Evolutionary conservation across 2,888 invertebrate genomes (phyloP).

Genomic region (Eupeodes latifasciatus): DNA sequence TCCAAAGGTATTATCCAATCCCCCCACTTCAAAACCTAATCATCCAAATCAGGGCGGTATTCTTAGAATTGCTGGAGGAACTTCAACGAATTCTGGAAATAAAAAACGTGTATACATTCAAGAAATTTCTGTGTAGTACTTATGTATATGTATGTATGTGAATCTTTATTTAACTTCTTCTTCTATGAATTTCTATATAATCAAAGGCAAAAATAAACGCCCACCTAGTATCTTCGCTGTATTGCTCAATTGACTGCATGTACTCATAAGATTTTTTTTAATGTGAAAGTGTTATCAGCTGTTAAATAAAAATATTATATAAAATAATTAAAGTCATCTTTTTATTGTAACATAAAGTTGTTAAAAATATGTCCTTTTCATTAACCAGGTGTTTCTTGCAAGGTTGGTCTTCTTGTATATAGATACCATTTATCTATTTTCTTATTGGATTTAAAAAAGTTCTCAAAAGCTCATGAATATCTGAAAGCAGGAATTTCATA

Average conservation of each 20-base stretch:
- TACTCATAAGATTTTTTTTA: conserved; percentile 39
- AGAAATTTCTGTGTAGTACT: conserved; percentile 92
- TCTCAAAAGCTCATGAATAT: too few species aligned
- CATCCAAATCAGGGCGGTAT: conserved; percentile 85
- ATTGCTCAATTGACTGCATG: conserved; percentile 48
- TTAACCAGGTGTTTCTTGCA: too few species aligned
- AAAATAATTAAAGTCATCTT: conserved; percentile 1
- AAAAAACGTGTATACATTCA: conserved; percentile 96
- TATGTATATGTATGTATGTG: conserved; percentile 20
- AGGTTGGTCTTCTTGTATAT: too few species aligned
- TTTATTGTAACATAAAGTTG: too few species aligned
- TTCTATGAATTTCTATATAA: conserved; percentile 8
- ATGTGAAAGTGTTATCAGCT: conserved; percentile 42
- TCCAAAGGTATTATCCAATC: conserved; percentile 85
- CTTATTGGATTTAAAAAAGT: too few species aligned
- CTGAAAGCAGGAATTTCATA: too few species aligned
- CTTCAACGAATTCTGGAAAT: conserved; percentile 89
- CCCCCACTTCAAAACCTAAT: conserved; percentile 85
- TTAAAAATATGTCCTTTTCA: too few species aligned
- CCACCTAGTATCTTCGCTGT: conserved; percentile 48
- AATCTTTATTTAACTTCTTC: conserved; percentile 24
- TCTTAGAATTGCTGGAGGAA: conserved; percentile 86
- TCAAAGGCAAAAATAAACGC: conserved; percentile 29
- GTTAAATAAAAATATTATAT: conserved; percentile 43
- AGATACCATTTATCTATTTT: too few species aligned